phyloP scores from a whole-genome alignment of 2,113 vertebrate species.

The Xenopus borealis region DNA sequence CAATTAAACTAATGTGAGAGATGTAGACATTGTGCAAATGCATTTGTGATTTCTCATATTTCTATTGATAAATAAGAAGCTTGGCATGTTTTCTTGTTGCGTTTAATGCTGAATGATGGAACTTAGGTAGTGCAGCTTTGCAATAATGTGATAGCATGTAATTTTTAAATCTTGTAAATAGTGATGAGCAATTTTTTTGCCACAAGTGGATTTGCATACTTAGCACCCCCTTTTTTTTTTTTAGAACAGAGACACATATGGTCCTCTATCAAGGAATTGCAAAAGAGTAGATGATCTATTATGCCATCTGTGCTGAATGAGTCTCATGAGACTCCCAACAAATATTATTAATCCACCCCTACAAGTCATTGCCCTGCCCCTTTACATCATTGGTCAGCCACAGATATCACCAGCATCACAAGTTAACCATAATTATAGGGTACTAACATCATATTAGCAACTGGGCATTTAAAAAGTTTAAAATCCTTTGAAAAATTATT shows the following conservation, averaged over 20 bases:
- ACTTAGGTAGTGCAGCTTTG: not conserved
- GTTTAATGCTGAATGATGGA: not conserved
- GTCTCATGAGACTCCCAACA: no score
- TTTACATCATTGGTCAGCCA: no score
- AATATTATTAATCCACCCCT: no score
- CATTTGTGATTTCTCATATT: constrained; percentile 18
- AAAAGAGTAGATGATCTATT: constrained; percentile 44
- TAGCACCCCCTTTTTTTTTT: constrained; percentile 42
- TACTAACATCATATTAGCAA: no score
- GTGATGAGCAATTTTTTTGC: no score
- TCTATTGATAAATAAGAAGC: not conserved
- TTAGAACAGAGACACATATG: constrained; percentile 39
- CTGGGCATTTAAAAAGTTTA: no score
- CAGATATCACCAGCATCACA: no score
- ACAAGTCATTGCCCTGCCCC: no score
- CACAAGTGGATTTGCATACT: no score
- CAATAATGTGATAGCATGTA: not conserved
- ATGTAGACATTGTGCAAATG: constrained; percentile 21
- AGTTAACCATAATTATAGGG: no score
- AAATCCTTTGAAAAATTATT: no score
- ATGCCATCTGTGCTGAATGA: constrained; percentile 38
- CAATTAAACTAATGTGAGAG: constrained; percentile 33
- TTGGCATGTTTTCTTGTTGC: not conserved
- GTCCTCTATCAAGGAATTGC: constrained; percentile 41
- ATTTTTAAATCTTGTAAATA: no score